These are phyloP conservation scores for Sericinus montela DNA, from an alignment of 2,888 invertebrate species.

Conservation along the genomic window DNA sequence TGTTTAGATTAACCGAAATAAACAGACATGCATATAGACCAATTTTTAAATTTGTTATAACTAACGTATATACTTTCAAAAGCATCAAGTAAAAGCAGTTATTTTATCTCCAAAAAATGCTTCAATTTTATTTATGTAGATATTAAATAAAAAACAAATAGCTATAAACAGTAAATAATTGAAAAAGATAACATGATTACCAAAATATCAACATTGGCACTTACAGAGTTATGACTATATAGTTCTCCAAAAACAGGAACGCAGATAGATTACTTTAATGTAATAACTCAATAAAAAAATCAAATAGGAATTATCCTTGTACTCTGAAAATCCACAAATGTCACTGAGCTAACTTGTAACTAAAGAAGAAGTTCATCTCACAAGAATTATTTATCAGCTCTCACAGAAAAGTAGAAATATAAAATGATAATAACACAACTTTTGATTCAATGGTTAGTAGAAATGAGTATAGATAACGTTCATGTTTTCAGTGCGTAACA, in stretches of 20 bases:
- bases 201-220: neutral
- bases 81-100: no score
- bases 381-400: neutral
- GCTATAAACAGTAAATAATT: no score
- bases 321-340: constrained; percentile 3
- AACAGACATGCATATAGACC: no score
- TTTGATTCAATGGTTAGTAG: neutral
- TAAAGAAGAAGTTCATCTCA: constrained; percentile 3
- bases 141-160: no score
- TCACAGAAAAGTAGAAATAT: neutral
- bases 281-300: neutral
- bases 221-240: constrained; percentile 7
- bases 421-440: neutral
- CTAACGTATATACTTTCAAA: no score
- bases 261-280: neutral
- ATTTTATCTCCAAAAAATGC: no score
- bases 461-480: neutral
- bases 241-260: constrained; percentile 17
- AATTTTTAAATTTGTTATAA: no score
- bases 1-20: no score
- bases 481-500: constrained; percentile 1
- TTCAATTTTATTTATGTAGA: no score
- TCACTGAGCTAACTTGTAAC: constrained; percentile 15
- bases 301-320: constrained; percentile 1
- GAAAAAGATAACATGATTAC: no score